phyloP scores from a whole-genome alignment of 2,797 vertebrate genomes.

The Acrocephalus scirpaceus region DNA sequence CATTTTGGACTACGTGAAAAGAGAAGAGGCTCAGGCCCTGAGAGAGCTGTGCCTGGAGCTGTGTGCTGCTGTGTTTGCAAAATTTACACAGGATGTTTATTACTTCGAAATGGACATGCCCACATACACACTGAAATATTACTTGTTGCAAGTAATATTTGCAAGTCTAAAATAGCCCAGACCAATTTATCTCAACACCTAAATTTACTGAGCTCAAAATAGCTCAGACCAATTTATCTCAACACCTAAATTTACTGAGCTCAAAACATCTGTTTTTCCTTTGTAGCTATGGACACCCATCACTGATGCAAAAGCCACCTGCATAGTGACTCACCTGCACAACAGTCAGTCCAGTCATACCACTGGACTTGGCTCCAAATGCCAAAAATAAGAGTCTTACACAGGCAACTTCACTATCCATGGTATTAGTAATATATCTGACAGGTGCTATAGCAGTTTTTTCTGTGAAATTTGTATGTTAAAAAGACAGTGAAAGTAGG shows the following conservation, averaged over 20 bases:
- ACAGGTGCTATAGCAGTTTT: not conserved
- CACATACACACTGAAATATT: not conserved
- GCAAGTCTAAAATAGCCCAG: not conserved
- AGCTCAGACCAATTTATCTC: not conserved
- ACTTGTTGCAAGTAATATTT: not conserved
- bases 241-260: not conserved
- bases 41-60: not conserved
- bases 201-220: not conserved
- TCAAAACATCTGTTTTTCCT: not conserved
- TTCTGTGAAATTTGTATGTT: not conserved
- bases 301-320: not conserved
- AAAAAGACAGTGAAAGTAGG: not conserved
- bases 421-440: not conserved
- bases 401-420: not conserved
- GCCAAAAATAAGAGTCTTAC: not conserved
- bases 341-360: not conserved
- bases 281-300: not conserved
- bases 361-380: not conserved
- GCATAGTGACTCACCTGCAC: constrained; percentile 5
- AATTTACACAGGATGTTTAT: not conserved
- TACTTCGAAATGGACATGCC: not conserved
- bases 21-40: not conserved
- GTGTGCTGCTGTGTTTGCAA: not conserved
- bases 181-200: not conserved
- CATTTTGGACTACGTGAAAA: not conserved